phyloP scores from a whole-genome alignment of 1,140 invertebrate genomes.

The Anoplophora glabripennis region DNA sequence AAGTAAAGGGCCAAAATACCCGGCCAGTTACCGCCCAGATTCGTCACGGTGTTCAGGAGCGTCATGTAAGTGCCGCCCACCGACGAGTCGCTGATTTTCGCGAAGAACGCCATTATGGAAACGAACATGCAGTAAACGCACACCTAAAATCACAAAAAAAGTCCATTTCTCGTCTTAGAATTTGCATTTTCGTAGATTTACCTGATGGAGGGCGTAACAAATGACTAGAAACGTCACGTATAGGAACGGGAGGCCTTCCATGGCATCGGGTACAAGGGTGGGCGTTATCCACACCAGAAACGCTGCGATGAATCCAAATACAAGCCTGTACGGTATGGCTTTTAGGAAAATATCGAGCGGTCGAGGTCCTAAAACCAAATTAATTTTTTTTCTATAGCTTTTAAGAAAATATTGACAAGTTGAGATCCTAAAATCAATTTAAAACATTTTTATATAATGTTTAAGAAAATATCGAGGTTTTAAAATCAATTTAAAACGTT shows the following conservation, averaged over 20 bases:
- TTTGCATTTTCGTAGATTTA: conserved; percentile 47
- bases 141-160: conserved; percentile 48
- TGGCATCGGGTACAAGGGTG: conserved; percentile 56
- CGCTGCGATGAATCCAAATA: conserved; percentile 82
- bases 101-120: conserved; percentile 75
- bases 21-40: conserved; percentile 97
- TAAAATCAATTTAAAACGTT: too few relatives aligned
- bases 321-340: conserved; percentile 83
- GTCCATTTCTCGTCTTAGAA: neutral
- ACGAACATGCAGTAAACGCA: conserved; percentile 69
- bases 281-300: conserved; percentile 84
- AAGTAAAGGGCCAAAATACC: conserved; percentile 88
- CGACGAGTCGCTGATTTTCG: conserved; percentile 82
- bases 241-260: conserved; percentile 67
- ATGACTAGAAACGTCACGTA: conserved; percentile 79
- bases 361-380: conserved; percentile 60
- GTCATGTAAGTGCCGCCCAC: conserved; percentile 99
- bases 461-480: too few relatives aligned
- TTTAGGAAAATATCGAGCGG: conserved; percentile 88
- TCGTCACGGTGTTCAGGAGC: conserved; percentile 92
- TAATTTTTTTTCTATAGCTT: too few relatives aligned
- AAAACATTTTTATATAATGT: too few relatives aligned
- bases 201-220: conserved; percentile 88
- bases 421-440: too few relatives aligned
- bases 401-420: too few relatives aligned